Base-by-base conservation (phyloP, 2,888 invertebrate genomes). In the Brachypalpus laphriformis region DNA sequence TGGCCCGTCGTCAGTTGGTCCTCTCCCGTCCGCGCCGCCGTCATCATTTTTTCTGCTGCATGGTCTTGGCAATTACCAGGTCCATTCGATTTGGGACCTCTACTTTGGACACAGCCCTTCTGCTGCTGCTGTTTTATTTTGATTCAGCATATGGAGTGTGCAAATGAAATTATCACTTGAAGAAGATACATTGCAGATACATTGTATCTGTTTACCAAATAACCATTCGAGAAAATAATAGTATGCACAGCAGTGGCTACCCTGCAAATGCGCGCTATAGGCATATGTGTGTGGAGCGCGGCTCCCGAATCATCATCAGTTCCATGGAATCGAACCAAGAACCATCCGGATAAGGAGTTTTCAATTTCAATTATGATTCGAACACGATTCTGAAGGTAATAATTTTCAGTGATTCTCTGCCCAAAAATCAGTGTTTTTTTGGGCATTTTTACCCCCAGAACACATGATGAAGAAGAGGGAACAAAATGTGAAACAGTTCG, bases 291-390 rank as follows among this genome's bases (percentile, higher is more conserved):
- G 18, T 34, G 34, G 25, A n/a, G 22, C 2, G 18, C n/a, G 2
- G 82, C 82, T 78, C 20, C 78, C 47, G 74, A 74, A 61, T 54
- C 54, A n/a, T n/a, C n/a, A n/a, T n/a, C n/a, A n/a, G n/a, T n/a
- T n/a, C n/a, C n/a, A n/a, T n/a, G n/a, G 25, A 25, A 37, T 28
- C 40, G 63, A 9, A 0, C 37, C 0, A 20, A 14, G 6, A 59
- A 40, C 18, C 45, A 25, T 47, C 65, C 57, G 70, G 83, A 80
- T 71, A 81, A 80, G 85, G 65, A 85, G 81, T 85, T 85, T 81
- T 81, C 81, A 85, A 81, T 85, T 85, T 85, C 75, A 85, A 85
- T 85, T 85, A 85, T 85, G 85, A 85, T 85, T 76, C 54, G 61
- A 81, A 76, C 85, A 81, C 81, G 85, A 85, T 85, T 85, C 71